phyloP scores from a whole-genome alignment of 2,888 invertebrate genomes.

The Entomobrya multifasciata region DNA sequence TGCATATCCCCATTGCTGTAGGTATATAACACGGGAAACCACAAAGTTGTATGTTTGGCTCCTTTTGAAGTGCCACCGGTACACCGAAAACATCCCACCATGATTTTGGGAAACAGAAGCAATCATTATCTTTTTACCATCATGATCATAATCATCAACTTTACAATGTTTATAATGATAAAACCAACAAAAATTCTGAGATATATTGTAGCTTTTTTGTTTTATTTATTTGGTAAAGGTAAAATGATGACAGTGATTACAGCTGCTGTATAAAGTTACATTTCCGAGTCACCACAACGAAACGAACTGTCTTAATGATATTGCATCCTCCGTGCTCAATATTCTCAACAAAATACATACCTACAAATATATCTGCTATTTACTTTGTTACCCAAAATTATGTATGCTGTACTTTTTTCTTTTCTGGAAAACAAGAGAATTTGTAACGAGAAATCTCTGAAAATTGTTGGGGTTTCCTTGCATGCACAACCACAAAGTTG shows the following conservation, averaged over 20 bases:
- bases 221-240: not conserved
- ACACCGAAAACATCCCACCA: slow-evolving; percentile 46
- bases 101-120: slow-evolving; percentile 63
- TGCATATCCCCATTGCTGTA: no score
- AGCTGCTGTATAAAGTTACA: slow-evolving; percentile 7
- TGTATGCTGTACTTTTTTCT: no score
- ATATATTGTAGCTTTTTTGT: not conserved
- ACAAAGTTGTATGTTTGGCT: slow-evolving; percentile 23
- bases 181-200: slow-evolving; percentile 21
- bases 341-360: not conserved
- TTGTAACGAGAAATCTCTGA: slow-evolving; percentile 50
- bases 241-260: slow-evolving; percentile 58
- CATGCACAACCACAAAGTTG: slow-evolving; percentile 26
- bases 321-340: not conserved
- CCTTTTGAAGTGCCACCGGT: slow-evolving; percentile 37
- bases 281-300: not conserved
- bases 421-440: slow-evolving; percentile 42
- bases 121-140: slow-evolving; percentile 59
- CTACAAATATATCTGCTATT: no score
- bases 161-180: slow-evolving; percentile 33
- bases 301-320: no score
- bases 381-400: no score
- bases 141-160: slow-evolving; percentile 44
- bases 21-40: slow-evolving; percentile 37
- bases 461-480: slow-evolving; percentile 31